phyloP scores from a whole-genome alignment of 2,888 invertebrate species.

The Apamea crenata region DNA sequence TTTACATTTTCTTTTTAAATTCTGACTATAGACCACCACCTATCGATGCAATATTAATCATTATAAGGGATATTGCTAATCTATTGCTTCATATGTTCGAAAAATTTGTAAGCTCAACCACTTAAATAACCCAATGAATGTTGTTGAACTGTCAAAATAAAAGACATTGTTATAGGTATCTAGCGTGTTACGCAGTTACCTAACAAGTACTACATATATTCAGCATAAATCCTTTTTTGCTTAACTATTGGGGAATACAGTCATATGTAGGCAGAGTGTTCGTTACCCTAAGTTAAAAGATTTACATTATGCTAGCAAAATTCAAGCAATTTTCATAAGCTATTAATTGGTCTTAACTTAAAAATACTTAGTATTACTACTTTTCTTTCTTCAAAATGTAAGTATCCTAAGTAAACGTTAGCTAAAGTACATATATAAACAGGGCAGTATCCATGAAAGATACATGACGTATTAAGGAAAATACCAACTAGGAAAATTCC shows the following conservation, averaged over 20 bases:
- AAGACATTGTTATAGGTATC: no score
- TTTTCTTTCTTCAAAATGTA: slow-evolving; percentile 13
- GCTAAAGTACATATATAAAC: slow-evolving; percentile 22
- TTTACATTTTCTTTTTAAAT: not conserved
- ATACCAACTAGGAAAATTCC: slow-evolving; percentile 31
- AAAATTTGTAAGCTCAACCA: no score
- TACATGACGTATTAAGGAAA: slow-evolving; percentile 52
- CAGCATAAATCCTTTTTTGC: no score
- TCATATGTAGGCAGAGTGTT: not conserved
- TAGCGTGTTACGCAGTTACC: no score
- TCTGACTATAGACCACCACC: not conserved
- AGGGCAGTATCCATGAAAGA: slow-evolving; percentile 43
- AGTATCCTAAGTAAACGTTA: slow-evolving; percentile 7
- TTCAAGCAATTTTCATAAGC: not conserved
- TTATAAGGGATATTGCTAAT: no score
- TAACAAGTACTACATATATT: no score
- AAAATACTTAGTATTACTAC: not conserved
- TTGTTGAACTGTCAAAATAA: no score
- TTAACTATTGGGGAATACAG: no score
- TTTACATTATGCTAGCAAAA: not conserved
- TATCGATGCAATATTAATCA: no score
- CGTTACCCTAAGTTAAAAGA: not conserved
- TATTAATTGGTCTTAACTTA: not conserved
- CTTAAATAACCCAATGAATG: no score
- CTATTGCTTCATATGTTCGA: no score